phyloP scores from a whole-genome alignment of 2,797 vertebrate species.

The Darevskia nairensis region DNA sequence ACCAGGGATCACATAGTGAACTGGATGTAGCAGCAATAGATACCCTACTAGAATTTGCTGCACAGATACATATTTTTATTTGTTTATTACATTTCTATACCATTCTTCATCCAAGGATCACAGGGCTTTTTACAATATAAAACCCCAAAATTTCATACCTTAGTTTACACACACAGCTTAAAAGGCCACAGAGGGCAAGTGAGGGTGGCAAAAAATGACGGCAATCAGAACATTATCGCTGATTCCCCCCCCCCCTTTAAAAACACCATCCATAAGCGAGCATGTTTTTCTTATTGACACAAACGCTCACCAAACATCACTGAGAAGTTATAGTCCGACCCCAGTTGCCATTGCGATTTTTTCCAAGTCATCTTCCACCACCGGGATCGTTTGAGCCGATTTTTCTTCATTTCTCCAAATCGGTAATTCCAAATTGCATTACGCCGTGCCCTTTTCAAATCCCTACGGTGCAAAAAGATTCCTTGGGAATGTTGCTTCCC shows the following conservation, averaged over 20 bases:
- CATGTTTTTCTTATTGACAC: no score
- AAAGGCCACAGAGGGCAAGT: no score
- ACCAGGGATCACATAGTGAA: no score
- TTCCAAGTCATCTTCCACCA: background rate
- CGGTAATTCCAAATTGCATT: constrained; percentile 43
- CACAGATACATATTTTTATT: background rate
- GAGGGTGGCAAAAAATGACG: background rate
- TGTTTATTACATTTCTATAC: no score
- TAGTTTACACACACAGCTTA: no score
- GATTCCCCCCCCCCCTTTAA: background rate
- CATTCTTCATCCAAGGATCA: no score
- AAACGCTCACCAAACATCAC: background rate
- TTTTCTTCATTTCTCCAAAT: background rate
- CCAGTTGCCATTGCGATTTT: background rate
- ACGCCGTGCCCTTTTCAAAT: constrained; percentile 18
- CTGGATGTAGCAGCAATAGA: background rate
- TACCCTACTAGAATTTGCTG: background rate
- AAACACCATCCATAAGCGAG: background rate
- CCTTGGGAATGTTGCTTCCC: constrained; percentile 50
- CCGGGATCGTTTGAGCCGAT: background rate
- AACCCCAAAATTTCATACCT: no score
- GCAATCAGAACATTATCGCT: background rate
- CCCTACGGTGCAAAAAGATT: constrained; percentile 38
- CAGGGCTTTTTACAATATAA: no score
- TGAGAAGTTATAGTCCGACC: background rate